Evolutionary conservation across 2,888 invertebrate genomes (phyloP).

Genomic region (Aethes cnicana): DNA sequence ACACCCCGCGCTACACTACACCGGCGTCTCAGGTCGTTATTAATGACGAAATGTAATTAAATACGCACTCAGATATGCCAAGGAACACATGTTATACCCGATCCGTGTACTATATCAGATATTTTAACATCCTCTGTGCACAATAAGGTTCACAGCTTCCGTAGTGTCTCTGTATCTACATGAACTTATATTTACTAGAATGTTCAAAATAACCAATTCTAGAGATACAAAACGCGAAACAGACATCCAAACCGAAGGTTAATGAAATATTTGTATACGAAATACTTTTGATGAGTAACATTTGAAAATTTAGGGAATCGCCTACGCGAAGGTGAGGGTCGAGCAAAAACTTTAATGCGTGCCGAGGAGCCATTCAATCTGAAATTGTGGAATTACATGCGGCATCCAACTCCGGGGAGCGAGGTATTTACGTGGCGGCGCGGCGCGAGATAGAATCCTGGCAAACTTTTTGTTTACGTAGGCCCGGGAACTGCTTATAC

Average conservation of each 20-base stretch:
- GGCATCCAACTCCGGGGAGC: conserved; percentile 59
- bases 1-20: conserved; percentile 42
- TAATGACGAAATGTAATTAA: conserved; percentile 67
- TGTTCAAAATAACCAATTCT: too few species aligned
- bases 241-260: too few species aligned
- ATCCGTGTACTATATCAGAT: conserved; percentile 47
- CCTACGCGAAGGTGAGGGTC: conserved; percentile 59
- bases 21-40: conserved; percentile 59
- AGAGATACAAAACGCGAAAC: too few species aligned
- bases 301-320: conserved; percentile 70
- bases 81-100: conserved; percentile 59
- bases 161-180: too few species aligned
- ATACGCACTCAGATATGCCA: conserved; percentile 60
- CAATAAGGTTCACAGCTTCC: conserved; percentile 61
- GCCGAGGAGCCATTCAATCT: conserved; percentile 58
- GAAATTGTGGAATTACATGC: conserved; percentile 71
- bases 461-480: conserved; percentile 55
- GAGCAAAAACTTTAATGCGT: conserved; percentile 74
- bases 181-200: too few species aligned
- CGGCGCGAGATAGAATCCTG: conserved; percentile 47
- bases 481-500: conserved; percentile 31
- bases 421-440: conserved; percentile 68
- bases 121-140: too few species aligned
- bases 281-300: conserved; percentile 64
- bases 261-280: conserved; percentile 65